Evolutionary conservation across 92 coral and sea anemone species (phyloP).

Genomic region (Galaxea fascicularis): DNA sequence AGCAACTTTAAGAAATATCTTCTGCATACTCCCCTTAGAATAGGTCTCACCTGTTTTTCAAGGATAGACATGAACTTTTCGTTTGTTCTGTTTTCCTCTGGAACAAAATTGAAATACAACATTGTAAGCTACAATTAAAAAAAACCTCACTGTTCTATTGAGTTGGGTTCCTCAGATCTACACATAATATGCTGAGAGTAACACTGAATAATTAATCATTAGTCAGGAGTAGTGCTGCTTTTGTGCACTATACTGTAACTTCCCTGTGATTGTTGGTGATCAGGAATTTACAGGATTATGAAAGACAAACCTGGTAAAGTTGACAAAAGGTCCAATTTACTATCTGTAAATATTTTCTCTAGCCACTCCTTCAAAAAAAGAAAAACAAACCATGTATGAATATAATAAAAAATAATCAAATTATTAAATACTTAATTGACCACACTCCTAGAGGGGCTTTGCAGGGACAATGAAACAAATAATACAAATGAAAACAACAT

Average conservation of each 20-base stretch:
- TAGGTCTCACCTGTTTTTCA: conserved; percentile 75
- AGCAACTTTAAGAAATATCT: no score
- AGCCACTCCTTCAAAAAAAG: conserved; percentile 86
- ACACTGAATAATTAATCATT: neutral
- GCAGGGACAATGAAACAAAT: no score
- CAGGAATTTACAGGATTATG: no score
- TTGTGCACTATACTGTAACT: no score
- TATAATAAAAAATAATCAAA: neutral
- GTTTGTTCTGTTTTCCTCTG: conserved; percentile 74
- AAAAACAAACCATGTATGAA: neutral
- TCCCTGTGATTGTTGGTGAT: no score
- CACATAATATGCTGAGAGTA: neutral
- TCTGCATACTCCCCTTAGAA: no score
- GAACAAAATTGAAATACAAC: neutral
- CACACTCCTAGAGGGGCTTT: no score
- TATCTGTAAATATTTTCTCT: conserved; percentile 66
- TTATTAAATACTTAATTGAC: no score
- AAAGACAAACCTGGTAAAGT: conserved; percentile 78
- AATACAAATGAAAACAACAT: no score
- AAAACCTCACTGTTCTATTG: neutral
- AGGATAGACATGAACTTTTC: conserved; percentile 84
- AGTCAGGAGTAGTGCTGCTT: no score
- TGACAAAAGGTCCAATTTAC: conserved; percentile 82
- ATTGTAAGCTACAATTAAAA: neutral
- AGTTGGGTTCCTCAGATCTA: neutral